Conservation (phyloP, 1,140 invertebrate genomes). For the Anoplolepis gracilipes region DNA sequence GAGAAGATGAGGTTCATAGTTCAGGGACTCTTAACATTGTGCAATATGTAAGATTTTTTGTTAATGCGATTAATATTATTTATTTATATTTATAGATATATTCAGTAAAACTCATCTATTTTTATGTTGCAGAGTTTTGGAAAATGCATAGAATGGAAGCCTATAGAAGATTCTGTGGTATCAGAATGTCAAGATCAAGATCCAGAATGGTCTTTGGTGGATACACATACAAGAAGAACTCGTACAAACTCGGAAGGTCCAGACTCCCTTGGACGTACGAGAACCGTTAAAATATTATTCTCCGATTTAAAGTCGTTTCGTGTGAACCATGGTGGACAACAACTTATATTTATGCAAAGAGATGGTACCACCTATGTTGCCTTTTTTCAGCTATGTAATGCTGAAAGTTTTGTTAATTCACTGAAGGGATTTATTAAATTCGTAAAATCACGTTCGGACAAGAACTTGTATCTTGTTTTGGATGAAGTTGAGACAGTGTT, state of each 20-base stretch:
- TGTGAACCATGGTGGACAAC: constrained; percentile 89
- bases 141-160: constrained; percentile 92
- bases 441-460: constrained; percentile 89
- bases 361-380: constrained; percentile 91
- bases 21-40: constrained; percentile 85
- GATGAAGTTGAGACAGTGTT: constrained; percentile 88
- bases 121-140: constrained; percentile 82
- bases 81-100: not conserved
- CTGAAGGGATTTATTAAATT: constrained; percentile 88
- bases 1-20: constrained; percentile 84
- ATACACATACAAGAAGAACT: constrained; percentile 88
- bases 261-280: constrained; percentile 86
- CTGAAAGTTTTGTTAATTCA: constrained; percentile 91
- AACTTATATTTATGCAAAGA: constrained; percentile 90
- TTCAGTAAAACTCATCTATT: not conserved
- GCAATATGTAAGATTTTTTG: constrained; percentile 82
- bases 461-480: constrained; percentile 89
- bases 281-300: constrained; percentile 88
- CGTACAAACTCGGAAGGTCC: constrained; percentile 85
- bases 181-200: constrained; percentile 91
- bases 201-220: constrained; percentile 93
- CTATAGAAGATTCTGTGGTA: constrained; percentile 90
- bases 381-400: constrained; percentile 95
- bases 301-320: constrained; percentile 90
- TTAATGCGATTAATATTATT: not conserved